phyloP scores from a whole-genome alignment of 1,140 invertebrate genomes.

The Drosophila teissieri region DNA sequence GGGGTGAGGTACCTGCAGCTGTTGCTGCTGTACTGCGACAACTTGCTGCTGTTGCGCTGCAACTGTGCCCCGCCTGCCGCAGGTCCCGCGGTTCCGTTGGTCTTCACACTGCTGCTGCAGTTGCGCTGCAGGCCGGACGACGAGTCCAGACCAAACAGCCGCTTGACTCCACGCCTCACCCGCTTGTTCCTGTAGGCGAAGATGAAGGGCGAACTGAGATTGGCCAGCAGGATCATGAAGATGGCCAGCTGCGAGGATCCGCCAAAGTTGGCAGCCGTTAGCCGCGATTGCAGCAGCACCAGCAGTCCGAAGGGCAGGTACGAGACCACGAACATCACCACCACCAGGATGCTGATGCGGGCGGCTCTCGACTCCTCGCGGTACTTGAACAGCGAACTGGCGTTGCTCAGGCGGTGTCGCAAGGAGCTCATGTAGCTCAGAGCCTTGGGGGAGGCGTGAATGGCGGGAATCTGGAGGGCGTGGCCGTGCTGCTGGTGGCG shows the following conservation, averaged over 20 bases:
- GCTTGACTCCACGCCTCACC: constrained; percentile 89
- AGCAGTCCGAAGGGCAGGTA: constrained; percentile 89
- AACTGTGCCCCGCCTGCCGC: constrained; percentile 38
- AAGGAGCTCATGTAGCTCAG: constrained; percentile 88
- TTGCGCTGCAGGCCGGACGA: constrained; percentile 72
- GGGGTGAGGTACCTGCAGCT: constrained; percentile 75
- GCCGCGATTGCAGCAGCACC: constrained; percentile 84
- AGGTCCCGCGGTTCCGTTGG: constrained; percentile 33
- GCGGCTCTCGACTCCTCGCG: constrained; percentile 92
- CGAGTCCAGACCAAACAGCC: constrained; percentile 86
- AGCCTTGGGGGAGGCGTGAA: constrained; percentile 80
- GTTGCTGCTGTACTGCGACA: constrained; percentile 76
- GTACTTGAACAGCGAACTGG: constrained; percentile 92
- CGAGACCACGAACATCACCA: constrained; percentile 89
- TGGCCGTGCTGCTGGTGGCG: constrained; percentile 47
- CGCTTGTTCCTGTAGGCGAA: constrained; percentile 92
- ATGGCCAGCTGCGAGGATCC: constrained; percentile 85
- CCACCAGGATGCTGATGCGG: constrained; percentile 89
- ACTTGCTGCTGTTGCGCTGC: constrained; percentile 75
- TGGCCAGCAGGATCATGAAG: constrained; percentile 88
- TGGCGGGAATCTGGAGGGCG: constrained; percentile 78
- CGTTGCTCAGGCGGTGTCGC: constrained; percentile 91
- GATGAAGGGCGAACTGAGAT: constrained; percentile 90
- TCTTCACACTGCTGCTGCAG: constrained; percentile 70
- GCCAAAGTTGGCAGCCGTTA: constrained; percentile 62